A percentile compares a stretch with the other conserved stretches of the same genome.
Conservation (phyloP, 2,797 vertebrate genomes). For the Gallinago nigripennis region DNA sequence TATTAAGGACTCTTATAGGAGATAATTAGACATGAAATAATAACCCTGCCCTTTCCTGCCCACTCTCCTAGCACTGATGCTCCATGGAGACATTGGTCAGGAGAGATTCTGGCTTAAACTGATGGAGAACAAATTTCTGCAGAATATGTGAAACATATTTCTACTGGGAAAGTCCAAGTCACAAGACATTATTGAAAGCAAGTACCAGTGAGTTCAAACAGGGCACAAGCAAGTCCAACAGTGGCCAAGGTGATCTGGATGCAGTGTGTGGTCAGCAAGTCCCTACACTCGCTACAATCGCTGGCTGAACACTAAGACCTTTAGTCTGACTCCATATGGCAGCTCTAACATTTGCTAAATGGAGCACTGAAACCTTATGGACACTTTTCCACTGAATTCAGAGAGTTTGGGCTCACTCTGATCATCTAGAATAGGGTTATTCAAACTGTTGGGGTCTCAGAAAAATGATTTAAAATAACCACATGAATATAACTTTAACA, state of each 20-base stretch:
- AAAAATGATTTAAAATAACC: background rate
- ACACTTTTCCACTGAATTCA: background rate
- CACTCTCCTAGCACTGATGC: background rate
- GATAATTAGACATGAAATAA: background rate
- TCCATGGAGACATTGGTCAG: background rate
- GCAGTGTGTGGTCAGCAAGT: rapidly evolving
- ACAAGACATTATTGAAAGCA: background rate
- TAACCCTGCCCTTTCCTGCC: background rate
- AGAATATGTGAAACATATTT: background rate
- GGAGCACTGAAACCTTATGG: rapidly evolving
- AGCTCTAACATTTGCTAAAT: background rate
- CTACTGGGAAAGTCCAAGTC: background rate
- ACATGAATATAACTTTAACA: rapidly evolving
- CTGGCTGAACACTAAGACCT: background rate
- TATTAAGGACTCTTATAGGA: background rate
- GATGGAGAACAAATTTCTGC: background rate
- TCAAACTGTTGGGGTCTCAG: background rate
- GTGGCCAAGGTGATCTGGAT: background rate
- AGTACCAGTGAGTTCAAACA: background rate
- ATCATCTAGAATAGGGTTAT: background rate
- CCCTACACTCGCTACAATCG: rapidly evolving
- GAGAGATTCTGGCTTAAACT: background rate
- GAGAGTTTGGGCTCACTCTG: background rate
- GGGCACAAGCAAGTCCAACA: background rate
- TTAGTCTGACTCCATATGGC: background rate